Conservation (phyloP, 2,888 invertebrate genomes). For the Rutpela maculata region DNA sequence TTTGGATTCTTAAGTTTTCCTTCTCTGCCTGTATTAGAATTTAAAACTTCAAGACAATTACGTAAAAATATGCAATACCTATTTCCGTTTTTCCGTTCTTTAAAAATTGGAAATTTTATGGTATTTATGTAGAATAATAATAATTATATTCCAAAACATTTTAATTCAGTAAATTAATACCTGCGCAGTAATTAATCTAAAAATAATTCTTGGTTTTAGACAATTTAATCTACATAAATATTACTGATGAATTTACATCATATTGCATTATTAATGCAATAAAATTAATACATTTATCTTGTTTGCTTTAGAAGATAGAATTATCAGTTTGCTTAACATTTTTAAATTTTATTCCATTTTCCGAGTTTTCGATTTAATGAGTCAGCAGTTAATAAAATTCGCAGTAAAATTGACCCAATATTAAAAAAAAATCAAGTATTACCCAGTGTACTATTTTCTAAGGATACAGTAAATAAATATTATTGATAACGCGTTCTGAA, state of each 20-base stretch:
- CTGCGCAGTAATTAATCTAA: neutral
- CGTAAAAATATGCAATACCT: no score
- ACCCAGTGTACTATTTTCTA: no score
- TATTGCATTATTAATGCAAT: neutral
- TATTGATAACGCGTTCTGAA: neutral
- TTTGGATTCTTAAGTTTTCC: no score
- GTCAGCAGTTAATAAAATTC: no score
- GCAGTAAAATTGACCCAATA: no score
- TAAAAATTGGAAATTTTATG: no score
- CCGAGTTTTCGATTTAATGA: no score
- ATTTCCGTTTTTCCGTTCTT: no score
- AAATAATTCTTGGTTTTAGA: neutral
- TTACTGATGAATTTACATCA: neutral
- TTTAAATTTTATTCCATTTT: neutral
- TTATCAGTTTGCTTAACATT: constrained; percentile 3
- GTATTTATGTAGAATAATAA: no score
- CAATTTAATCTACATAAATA: neutral
- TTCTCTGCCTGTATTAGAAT: no score
- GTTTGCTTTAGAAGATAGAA: constrained; percentile 7
- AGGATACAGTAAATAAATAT: neutral
- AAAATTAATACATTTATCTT: neutral
- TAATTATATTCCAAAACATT: neutral
- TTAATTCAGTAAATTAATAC: neutral
- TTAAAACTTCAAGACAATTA: no score
- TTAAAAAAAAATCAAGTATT: no score